Base-by-base conservation (phyloP, 2,113 vertebrate species). In the Siphamia tubifer region DNA sequence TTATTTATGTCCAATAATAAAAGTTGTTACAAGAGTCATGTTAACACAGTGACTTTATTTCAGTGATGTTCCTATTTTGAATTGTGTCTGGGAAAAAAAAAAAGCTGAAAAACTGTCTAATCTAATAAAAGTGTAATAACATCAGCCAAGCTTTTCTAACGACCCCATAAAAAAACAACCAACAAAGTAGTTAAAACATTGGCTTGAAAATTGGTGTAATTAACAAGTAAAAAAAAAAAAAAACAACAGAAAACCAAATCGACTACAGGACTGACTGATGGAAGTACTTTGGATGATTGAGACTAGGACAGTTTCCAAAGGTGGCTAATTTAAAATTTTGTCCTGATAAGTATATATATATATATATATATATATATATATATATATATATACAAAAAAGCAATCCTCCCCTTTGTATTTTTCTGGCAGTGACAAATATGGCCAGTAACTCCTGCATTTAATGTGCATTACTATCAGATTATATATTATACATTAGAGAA, bases 141-240 rank as follows among this genome's bases (percentile, higher is more conserved):
- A 42, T 52, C 55, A 47, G 43, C 43, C 43, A 30, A 31, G 16
- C 38, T 32, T 45, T 20, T 36, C 24, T 48, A 39, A 71, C 68
- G 60, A 35, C 5, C 52, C 62, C 35, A 61, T 64, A 47, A 55
- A 45, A 69, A 55, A 44, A 24, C 57, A 16, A 17, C 57, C 20
- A 36, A 60, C 21, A 62, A 47, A 62, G 42, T 12, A 40, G 19
- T 20, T 8, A n/a, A 53, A 55, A 52, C 19, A 68, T 21, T 38
- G 19, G 10, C 15, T 13, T 8, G 23, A 67, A 63, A 70, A 51
- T 17, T 21, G 11, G 21, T 17, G 31, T 74, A 54, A 58, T 75
- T 53, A 80, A 40, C n/a, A 55, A 31, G 23, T 27, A 42, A 3
- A 8, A 10, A 48, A n/a, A 56, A n/a, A n/a, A n/a, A n/a, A n/a